Evolutionary conservation across 2,113 vertebrate genomes (phyloP).

Genomic region (Polypterus senegalus): DNA sequence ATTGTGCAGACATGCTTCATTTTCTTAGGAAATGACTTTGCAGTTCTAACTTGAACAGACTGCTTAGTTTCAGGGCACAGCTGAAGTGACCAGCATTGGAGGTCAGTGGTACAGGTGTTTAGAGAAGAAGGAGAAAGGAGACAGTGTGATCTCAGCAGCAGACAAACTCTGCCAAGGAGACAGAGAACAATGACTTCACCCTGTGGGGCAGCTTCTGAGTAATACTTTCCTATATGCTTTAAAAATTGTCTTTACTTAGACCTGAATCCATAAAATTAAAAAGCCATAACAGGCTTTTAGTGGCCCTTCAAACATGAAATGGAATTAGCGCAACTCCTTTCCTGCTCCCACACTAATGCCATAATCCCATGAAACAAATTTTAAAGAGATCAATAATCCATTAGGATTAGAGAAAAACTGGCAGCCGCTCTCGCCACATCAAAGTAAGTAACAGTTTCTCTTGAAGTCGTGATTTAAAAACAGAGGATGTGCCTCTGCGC

Average conservation of each 20-base stretch:
- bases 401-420: conserved; percentile 28
- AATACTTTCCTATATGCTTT: conserved; percentile 12
- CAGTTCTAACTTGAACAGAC: no score
- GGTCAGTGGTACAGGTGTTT: no score
- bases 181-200: no score
- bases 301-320: conserved; percentile 7
- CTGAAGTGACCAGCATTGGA: no score
- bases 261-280: conserved; percentile 12
- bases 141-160: no score
- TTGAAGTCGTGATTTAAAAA: conserved; percentile 3
- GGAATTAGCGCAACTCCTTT: conserved; percentile 8
- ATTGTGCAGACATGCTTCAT: no score
- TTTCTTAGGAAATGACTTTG: no score
- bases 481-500: background rate
- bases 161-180: no score
- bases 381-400: conserved; percentile 38
- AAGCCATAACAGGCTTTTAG: conserved; percentile 9
- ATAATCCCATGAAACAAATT: conserved; percentile 16
- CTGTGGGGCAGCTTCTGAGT: conserved; percentile 30
- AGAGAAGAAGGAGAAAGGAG: no score
- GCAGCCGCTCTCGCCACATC: conserved; percentile 22
- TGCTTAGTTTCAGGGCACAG: no score
- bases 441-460: conserved; percentile 26
- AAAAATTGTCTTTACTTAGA: conserved; percentile 11
- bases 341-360: background rate